Percentiles rank a stretch among this genome's conserved stretches.
Conservation (phyloP, 2,113 vertebrate genomes). For the Sylvietta virens region DNA sequence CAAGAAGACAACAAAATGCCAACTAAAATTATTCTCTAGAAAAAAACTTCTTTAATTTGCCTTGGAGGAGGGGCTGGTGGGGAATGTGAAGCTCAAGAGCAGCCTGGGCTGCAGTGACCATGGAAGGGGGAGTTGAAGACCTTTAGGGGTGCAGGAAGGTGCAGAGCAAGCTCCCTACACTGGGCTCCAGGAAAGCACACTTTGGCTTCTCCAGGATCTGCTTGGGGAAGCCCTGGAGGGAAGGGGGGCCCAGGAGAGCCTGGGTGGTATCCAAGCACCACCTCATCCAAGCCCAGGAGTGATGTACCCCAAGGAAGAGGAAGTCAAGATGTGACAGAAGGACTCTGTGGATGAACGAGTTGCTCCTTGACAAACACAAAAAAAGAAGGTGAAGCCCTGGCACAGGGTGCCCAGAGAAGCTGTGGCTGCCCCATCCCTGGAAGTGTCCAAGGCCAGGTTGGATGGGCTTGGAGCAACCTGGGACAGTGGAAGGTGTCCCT, state of each 20-base stretch:
- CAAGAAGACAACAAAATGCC: not conserved
- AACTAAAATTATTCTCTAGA: not conserved
- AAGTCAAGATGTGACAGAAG: not conserved
- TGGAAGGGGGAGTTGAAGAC: not conserved
- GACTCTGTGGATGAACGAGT: not conserved
- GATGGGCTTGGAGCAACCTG: not conserved
- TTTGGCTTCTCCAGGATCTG: not conserved
- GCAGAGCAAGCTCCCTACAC: not conserved
- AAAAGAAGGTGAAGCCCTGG: not conserved
- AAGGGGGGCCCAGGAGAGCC: not conserved
- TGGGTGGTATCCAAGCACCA: not conserved
- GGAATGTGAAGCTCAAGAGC: not conserved
- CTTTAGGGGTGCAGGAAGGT: not conserved
- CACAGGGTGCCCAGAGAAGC: not conserved
- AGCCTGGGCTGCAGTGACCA: not conserved
- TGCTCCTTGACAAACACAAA: not conserved
- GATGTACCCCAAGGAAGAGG: not conserved
- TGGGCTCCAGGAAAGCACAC: not conserved
- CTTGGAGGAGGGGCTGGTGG: not conserved
- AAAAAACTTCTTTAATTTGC: not conserved
- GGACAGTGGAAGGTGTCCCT: accelerated
- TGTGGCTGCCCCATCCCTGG: not conserved
- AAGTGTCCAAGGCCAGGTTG: not conserved
- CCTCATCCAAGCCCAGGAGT: not conserved
- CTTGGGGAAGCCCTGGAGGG: not conserved